Evolutionary conservation across 2,113 vertebrate genomes (phyloP).

Genomic region (Hippocampus abdominalis): DNA sequence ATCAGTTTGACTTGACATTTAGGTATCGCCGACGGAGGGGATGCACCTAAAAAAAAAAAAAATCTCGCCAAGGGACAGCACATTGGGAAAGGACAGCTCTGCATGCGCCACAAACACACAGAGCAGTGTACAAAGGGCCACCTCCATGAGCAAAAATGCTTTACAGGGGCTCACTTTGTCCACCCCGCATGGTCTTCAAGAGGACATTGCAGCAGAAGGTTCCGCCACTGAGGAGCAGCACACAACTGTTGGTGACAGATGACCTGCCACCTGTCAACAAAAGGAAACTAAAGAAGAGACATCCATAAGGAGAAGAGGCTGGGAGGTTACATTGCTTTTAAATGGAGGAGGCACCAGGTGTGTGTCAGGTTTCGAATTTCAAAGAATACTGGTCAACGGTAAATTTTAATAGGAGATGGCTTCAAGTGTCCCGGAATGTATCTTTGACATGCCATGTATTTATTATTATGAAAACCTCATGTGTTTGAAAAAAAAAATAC

Average conservation of each 20-base stretch:
- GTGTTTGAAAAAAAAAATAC: no score
- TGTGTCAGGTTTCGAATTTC: conserved; percentile 15
- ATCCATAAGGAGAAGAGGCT: conserved; percentile 28
- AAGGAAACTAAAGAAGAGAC: conserved; percentile 25
- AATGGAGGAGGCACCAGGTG: conserved; percentile 24
- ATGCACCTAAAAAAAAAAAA: no score
- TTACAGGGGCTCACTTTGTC: not conserved
- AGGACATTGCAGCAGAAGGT: conserved; percentile 37
- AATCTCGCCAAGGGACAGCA: no score
- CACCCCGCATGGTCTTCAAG: not conserved
- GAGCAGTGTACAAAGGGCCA: not conserved
- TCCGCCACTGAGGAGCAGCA: conserved; percentile 34
- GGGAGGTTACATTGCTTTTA: conserved; percentile 25
- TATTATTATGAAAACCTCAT: no score
- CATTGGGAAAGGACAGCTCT: not conserved
- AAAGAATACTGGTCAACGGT: conserved; percentile 1
- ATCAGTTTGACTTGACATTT: no score
- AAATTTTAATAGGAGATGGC: no score
- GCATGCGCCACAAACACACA: not conserved
- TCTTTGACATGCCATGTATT: no score
- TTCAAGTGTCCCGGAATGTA: no score
- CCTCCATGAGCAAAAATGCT: not conserved
- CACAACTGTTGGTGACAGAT: conserved; percentile 40
- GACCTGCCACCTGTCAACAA: not conserved
- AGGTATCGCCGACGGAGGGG: no score